phyloP scores from a whole-genome alignment of 2,888 invertebrate species.

The Hypolimnas misippus region DNA sequence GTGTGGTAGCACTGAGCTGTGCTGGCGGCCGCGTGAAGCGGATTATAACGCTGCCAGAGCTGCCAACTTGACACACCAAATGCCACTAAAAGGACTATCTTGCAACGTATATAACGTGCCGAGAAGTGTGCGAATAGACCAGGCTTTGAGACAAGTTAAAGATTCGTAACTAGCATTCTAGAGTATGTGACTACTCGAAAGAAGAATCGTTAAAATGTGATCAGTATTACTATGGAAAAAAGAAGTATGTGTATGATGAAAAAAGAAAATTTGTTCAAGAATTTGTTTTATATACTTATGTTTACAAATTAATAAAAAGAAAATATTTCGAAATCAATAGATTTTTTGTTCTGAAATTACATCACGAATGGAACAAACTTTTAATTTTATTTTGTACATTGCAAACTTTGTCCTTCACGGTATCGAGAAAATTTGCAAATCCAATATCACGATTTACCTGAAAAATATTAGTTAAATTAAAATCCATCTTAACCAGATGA shows the following conservation, averaged over 20 bases:
- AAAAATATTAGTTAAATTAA: too few relatives aligned
- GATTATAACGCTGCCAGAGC: constrained; percentile 68
- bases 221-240: too few relatives aligned
- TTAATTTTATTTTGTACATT: constrained; percentile 47
- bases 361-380: constrained; percentile 49
- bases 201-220: too few relatives aligned
- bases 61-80: constrained; percentile 61
- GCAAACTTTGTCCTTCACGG: constrained; percentile 37
- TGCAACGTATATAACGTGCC: constrained; percentile 58
- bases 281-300: too few relatives aligned
- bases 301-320: not conserved
- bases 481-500: too few relatives aligned
- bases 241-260: too few relatives aligned
- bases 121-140: constrained; percentile 61
- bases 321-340: not conserved
- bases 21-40: constrained; percentile 66
- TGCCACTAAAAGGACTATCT: constrained; percentile 53
- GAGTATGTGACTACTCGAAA: too few relatives aligned
- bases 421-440: constrained; percentile 20
- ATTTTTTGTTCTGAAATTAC: not conserved
- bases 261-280: too few relatives aligned
- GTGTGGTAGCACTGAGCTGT: constrained; percentile 63
- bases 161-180: constrained; percentile 37
- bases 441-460: constrained; percentile 32
- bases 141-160: constrained; percentile 49